Percentiles rank a stretch among this genome's conserved stretches.
These are phyloP conservation scores for Pangasianodon gigas DNA, from an alignment of 2,113 vertebrate species.

Conservation along the genomic window DNA sequence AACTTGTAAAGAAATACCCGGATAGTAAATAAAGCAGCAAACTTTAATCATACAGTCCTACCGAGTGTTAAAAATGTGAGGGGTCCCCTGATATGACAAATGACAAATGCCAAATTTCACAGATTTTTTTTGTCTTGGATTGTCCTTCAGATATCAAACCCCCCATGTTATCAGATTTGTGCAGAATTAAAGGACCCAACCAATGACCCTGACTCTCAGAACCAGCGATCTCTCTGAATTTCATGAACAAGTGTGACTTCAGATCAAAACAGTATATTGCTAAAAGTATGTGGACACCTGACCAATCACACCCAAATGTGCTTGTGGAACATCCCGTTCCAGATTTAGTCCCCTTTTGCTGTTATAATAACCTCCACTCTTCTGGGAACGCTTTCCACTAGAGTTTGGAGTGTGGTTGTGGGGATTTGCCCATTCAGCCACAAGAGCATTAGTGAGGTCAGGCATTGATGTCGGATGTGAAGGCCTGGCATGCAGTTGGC, in stretches of 20 bases:
- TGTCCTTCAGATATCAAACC: background rate
- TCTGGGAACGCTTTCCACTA: background rate
- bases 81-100: background rate
- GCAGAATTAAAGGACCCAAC: background rate
- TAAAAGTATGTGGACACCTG: background rate
- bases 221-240: background rate
- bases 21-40: background rate
- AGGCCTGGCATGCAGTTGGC: background rate
- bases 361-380: background rate
- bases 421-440: background rate
- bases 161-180: background rate
- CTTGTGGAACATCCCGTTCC: background rate
- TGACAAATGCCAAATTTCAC: background rate
- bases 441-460: slow-evolving; percentile 6
- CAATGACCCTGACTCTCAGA: background rate
- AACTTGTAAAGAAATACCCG: background rate
- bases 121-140: background rate
- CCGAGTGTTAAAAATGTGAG: background rate
- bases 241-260: background rate
- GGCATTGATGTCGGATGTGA: background rate
- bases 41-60: background rate
- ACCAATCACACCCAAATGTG: background rate
- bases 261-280: background rate
- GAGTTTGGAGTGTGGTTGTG: background rate
- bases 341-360: background rate